A percentile compares a stretch with the other conserved stretches of the same genome.
phyloP scores from a whole-genome alignment of 2,888 invertebrate genomes.

The Yponomeuta evonymella region DNA sequence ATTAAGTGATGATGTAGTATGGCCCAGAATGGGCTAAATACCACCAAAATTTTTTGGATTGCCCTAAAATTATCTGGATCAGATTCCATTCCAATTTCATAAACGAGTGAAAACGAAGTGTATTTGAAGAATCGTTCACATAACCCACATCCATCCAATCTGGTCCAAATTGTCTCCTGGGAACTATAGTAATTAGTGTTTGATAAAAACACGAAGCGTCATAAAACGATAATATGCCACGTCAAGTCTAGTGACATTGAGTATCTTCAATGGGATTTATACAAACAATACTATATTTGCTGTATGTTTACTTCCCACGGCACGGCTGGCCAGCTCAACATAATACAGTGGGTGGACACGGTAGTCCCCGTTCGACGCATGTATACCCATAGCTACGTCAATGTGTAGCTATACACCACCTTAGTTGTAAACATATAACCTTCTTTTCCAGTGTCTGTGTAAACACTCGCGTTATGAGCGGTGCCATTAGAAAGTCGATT shows the following conservation, averaged over 20 bases:
- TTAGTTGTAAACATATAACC: constrained; percentile 12
- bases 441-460: constrained; percentile 32
- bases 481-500: constrained; percentile 29
- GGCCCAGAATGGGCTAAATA: too few species aligned
- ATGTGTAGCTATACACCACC: neutral
- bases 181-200: neutral
- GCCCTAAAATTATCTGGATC: too few species aligned
- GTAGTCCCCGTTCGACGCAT: constrained; percentile 6
- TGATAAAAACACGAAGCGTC: neutral
- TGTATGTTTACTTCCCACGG: constrained; percentile 39
- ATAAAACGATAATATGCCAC: constrained; percentile 15
- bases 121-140: neutral
- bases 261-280: constrained; percentile 34
- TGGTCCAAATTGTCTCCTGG: neutral
- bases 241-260: constrained; percentile 37
- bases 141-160: neutral
- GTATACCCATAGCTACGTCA: neutral
- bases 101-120: too few species aligned
- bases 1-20: too few species aligned
- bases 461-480: constrained; percentile 32
- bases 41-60: too few species aligned
- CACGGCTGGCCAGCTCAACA: constrained; percentile 18
- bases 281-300: constrained; percentile 30
- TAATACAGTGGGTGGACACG: constrained; percentile 16
- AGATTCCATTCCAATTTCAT: too few species aligned